A percentile compares a stretch with the other conserved stretches of the same genome.
These are phyloP conservation scores for Podarcis muralis DNA, from an alignment of 2,113 vertebrate genomes.

Conservation along the genomic window DNA sequence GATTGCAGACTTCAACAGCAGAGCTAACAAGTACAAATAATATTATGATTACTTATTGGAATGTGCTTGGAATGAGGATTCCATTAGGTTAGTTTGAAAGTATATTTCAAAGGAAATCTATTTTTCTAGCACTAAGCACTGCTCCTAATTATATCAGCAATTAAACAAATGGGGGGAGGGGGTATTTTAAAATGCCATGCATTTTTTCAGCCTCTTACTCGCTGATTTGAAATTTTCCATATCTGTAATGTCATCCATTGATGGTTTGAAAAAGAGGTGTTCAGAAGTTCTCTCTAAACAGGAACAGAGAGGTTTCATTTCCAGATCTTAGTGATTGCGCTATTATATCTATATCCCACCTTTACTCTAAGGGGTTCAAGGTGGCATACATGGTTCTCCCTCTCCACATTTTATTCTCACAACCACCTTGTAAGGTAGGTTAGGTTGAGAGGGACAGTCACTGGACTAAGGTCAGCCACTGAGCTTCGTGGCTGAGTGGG, in stretches of 20 bases:
- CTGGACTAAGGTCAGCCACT: no score
- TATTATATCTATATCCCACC: no score
- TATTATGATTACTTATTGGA: conserved; percentile 46
- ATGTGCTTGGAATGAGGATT: conserved; percentile 19
- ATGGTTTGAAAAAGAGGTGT: not conserved
- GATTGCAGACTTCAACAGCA: conserved; percentile 56
- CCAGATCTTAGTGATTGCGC: no score
- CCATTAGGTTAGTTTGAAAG: not conserved
- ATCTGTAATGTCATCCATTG: not conserved
- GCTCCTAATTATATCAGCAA: not conserved
- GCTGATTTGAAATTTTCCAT: not conserved
- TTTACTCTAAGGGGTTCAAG: no score
- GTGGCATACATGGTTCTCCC: no score
- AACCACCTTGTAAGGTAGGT: no score
- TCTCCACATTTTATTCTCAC: no score
- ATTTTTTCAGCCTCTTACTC: not conserved
- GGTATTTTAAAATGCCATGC: not conserved
- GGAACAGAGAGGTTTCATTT: no score
- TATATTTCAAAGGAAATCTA: not conserved
- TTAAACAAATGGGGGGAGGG: not conserved
- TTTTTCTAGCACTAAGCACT: not conserved
- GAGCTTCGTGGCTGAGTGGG: no score
- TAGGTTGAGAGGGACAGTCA: no score
- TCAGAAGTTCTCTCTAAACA: no score
- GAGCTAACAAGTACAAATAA: conserved; percentile 60